Conservation (phyloP, 1,140 invertebrate species). For the Drosophila bifasciata region DNA sequence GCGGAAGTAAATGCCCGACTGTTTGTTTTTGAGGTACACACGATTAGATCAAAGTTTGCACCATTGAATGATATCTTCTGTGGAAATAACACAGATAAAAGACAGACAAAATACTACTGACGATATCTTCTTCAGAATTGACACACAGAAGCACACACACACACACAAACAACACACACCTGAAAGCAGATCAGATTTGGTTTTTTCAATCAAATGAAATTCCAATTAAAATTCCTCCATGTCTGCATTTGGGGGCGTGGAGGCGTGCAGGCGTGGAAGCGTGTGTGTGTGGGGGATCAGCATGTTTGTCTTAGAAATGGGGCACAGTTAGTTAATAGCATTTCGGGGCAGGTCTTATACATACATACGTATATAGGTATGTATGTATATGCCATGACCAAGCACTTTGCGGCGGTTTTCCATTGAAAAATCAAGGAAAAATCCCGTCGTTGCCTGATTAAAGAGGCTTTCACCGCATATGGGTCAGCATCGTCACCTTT, state of each 20-base stretch:
- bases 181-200: conserved; percentile 32
- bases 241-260: conserved; percentile 4
- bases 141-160: too few species aligned
- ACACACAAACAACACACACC: background rate
- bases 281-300: conserved; percentile 9
- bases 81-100: too few species aligned
- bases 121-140: too few species aligned
- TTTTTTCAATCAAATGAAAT: conserved; percentile 48
- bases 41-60: conserved; percentile 3
- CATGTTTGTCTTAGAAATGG: conserved; percentile 51
- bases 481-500: conserved; percentile 70
- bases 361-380: too few species aligned
- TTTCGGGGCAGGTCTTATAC: conserved; percentile 37
- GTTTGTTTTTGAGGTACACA: too few species aligned
- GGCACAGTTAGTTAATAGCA: conserved; percentile 76
- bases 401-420: conserved; percentile 62
- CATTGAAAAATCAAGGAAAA: conserved; percentile 72
- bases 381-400: conserved; percentile 49
- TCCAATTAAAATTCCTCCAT: conserved; percentile 60
- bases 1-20: background rate
- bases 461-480: conserved; percentile 76
- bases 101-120: too few species aligned
- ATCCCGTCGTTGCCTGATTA: conserved; percentile 58
- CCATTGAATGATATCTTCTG: background rate
- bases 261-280: conserved; percentile 3